Evolutionary conservation across 2,888 invertebrate species (phyloP), one percentile per base, ranked within the genome.

Genomic region (Hirtodrosophila cameraria): DNA sequence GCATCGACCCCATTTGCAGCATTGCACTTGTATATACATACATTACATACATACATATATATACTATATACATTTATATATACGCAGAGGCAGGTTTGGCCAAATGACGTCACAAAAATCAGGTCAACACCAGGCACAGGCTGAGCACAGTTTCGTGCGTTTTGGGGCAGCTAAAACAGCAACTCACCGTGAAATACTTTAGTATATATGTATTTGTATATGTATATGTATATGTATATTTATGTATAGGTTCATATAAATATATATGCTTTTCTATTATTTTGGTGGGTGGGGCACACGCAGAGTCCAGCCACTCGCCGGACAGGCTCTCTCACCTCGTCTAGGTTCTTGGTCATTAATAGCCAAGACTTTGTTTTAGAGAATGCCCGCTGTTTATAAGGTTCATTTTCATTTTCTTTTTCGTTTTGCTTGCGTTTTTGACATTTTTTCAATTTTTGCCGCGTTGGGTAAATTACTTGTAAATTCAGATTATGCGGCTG

Each of bases 41-140:
- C 9, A 13, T 25, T n/a, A 0, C 31, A 27, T 15, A 33, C n/a
- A 30, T 48, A 6, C 16, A 1, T 61, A 6, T 20, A 1, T 28
- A 18, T 18, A n/a, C 16, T 42, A 8, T 38, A 7, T 25, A 27
- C 8, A 31, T 28, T 11, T 33, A 18, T 15, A 15, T 41, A 48
- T 36, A 49, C 13, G 27, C 38, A 46, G 30, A 30, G 12, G 53
- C 72, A 52, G 54, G 55, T 48, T 63, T 55, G 61, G 64, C 52
- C 54, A 77, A 81, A 83, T 87, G 86, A 87, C 88, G 88, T 88
- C 87, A 88, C 71, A 41, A 36, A 75, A 87, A 87, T 85, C 87
- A 88, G 86, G 86, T 87, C 88, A 87, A 64, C 70, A 58, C 52
- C 46, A 58, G 30, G 31, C 62, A 61, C 27, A 45, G 54, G 49